Evolutionary conservation across 2,888 invertebrate genomes (phyloP), one percentile per base, ranked within the genome.

Genomic region (Plusia festucae): DNA sequence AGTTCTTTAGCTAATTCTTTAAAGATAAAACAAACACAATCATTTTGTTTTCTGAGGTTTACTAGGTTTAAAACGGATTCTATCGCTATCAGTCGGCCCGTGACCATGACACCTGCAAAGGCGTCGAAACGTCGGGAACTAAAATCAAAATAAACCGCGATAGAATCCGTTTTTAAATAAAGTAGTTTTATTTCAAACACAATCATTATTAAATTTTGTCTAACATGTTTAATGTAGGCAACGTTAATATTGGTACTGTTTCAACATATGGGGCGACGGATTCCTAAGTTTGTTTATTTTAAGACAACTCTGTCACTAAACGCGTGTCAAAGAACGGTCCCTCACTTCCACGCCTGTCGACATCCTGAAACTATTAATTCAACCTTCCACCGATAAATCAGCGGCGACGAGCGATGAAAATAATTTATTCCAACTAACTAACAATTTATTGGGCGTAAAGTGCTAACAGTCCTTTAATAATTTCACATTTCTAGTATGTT

Each of bases 351-450:
- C 76, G 78, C 66, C 81, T 73, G 80, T 79, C 81, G 83, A 87
- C 89, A 90, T 90, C 88, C 90, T 88, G 85, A 88, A 89, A 88
- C 90, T 86, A 90, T 91, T 91, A 91, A 90, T 90, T 85, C 82
- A 74, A 78, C 79, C 85, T 82, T 70, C 76, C 69, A 77, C 71
- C 86, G 68, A 89, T 91, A 90, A 91, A 90, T 90, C 88, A 87
- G 82, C 66, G 70, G 68, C 76, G 85, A 87, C 83, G 85, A 85
- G 75, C 83, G 85, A 87, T 87, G 86, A 84, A 88, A 86, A 88
- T 89, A 88, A 90, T 88, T 88, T 86, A 89, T 89, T 83, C 82
- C 83, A 80, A 82, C 85, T 81, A 79, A 81, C 82, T 78, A 70
- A 84, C 84, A 84, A 89, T 90, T 90, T 88, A 89, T 87, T 82